phyloP scores from a whole-genome alignment of 2,113 vertebrate genomes.

The Tetrao urogallus region DNA sequence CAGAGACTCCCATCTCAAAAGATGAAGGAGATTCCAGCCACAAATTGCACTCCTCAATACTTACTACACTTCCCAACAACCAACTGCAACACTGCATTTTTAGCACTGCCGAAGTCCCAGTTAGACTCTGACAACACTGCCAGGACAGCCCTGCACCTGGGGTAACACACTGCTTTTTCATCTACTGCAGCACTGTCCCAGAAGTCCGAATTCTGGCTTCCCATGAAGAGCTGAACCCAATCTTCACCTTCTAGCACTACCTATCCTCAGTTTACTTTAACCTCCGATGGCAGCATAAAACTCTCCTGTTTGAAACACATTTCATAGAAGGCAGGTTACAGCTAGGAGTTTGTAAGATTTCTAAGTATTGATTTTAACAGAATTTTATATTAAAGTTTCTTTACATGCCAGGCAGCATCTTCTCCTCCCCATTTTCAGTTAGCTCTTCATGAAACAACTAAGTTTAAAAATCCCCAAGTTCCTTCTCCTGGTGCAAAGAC shows the following conservation, averaged over 20 bases:
- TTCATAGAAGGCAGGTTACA: neutral
- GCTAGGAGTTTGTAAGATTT: neutral
- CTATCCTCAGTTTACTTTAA: neutral
- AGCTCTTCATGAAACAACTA: neutral
- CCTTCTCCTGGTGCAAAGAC: neutral
- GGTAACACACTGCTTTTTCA: neutral
- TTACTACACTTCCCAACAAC: neutral
- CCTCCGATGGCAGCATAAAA: neutral
- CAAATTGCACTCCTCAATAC: neutral
- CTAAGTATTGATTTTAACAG: neutral
- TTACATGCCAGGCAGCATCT: neutral
- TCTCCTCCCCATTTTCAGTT: neutral
- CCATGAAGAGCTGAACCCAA: neutral
- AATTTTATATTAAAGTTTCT: neutral
- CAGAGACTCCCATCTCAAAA: neutral
- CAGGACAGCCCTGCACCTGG: neutral
- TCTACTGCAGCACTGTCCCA: neutral
- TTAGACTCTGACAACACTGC: neutral
- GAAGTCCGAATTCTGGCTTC: neutral
- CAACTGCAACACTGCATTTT: neutral
- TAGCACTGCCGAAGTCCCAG: neutral
- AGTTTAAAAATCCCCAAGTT: neutral
- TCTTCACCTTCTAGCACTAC: no score
- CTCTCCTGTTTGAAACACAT: neutral
- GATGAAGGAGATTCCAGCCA: neutral